Conservation (phyloP, 2,797 vertebrate genomes). For the Micropoecilia bifurca region DNA sequence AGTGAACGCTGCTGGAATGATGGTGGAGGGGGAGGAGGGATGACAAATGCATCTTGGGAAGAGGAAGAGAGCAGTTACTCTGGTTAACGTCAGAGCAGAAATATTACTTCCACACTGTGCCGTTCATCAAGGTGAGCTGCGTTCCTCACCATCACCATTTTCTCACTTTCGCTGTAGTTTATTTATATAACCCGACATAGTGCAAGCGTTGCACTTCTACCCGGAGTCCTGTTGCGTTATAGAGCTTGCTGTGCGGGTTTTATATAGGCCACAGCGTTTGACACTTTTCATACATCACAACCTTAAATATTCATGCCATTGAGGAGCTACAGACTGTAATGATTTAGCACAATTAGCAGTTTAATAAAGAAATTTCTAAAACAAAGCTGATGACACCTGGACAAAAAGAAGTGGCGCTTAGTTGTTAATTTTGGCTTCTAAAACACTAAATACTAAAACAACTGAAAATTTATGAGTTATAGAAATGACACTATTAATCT, state of each 20-base stretch:
- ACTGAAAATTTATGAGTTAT: not conserved
- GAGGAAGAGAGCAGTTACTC: conserved; percentile 20
- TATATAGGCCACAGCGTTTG: not conserved
- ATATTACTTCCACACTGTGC: conserved; percentile 11
- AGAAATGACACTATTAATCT: not conserved
- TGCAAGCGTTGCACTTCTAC: not conserved
- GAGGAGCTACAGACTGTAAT: not conserved
- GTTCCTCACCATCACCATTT: not conserved
- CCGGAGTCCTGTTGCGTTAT: not conserved
- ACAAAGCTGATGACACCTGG: not conserved
- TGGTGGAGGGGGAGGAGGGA: conserved; percentile 17
- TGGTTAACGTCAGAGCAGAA: conserved; percentile 28
- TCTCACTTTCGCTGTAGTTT: not conserved
- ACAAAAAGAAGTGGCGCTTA: not conserved
- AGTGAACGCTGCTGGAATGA: conserved; percentile 21
- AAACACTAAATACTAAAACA: not conserved
- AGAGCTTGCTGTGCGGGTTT: not conserved
- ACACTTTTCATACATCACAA: not conserved
- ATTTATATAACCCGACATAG: conserved; percentile 2
- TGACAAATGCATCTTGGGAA: conserved; percentile 39
- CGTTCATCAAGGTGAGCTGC: conserved; percentile 25
- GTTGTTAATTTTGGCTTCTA: not conserved
- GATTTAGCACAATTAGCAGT: not conserved
- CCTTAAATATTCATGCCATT: not conserved
- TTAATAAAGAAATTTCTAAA: not conserved